Evolutionary conservation across 92 coral and sea anemone species (phyloP), one percentile per base, ranked within the genome.

Genomic region (Bergia puertoricense): DNA sequence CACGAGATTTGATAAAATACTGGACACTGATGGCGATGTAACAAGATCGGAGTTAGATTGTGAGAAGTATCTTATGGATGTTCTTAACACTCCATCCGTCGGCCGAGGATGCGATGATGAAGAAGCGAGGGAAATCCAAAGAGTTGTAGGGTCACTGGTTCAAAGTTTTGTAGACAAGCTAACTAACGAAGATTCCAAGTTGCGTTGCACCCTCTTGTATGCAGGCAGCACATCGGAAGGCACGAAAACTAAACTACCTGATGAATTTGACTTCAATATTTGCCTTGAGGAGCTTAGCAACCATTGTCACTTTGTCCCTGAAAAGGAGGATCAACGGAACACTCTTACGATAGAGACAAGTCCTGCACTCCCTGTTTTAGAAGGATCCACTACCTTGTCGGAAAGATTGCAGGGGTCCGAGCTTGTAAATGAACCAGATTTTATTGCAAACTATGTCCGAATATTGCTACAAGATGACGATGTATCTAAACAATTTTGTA

Each of bases 161-260:
- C 37, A 57, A n/a, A 80, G 66, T 81, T 45, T 88, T 45, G 90
- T 80, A 68, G 57, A 88, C 39, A 67, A 81, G 7, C 48, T 88
- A 81, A 14, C 54, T 62, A 79, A 88, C 30, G 81, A 22, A 46
- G 86, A 88, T 68, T 81, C 90, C 42, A 88, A 80, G 57, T 79
- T 88, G 86, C 90, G 90, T 43, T 88, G 90, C 59, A 44, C 81
- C 71, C 79, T 88, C 69, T 88, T 65, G 80, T 66, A 42, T 39
- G 79, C 81, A 39, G 90, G 90, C 73, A 88, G 90, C 81, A 65
- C 90, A 46, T 81, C 90, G 22, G 90, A 88, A 88, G 90, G 86
- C 67, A 88, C 90, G 22, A 88, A 88, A 72, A 81, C 86, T n/a
- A 80, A 81, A 81, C 81, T 43, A 44, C 90, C 90, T 67, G 86